These are phyloP conservation scores for Myotis brandtii DNA, from an alignment of 2,113 vertebrate species.

Conservation along the genomic window DNA sequence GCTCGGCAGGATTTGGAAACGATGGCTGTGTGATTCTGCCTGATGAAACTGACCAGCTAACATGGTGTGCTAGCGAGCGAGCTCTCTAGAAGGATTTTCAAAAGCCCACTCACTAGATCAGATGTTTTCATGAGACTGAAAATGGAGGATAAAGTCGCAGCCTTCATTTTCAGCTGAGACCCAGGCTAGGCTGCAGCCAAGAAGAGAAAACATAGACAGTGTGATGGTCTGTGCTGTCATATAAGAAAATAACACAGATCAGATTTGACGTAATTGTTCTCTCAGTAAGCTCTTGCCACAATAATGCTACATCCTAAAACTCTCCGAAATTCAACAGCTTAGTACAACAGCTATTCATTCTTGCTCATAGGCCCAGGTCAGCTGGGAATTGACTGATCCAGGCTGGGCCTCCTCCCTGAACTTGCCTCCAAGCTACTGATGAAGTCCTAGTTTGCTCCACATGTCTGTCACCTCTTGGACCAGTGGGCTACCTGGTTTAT, in stretches of 20 bases:
- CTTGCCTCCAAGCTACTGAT: not conserved
- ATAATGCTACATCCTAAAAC: not conserved
- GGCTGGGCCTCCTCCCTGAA: not conserved
- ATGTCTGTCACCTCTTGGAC: not conserved
- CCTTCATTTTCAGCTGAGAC: slow-evolving; percentile 51
- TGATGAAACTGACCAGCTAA: slow-evolving; percentile 6
- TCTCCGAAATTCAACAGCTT: not conserved
- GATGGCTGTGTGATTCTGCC: not conserved
- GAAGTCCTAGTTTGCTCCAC: not conserved
- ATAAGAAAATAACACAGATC: not conserved
- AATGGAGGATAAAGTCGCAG: slow-evolving; percentile 36
- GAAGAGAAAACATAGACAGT: not conserved
- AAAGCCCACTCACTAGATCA: not conserved
- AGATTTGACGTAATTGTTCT: not conserved
- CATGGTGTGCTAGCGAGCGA: rapidly evolving
- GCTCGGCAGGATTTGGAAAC: slow-evolving; percentile 61
- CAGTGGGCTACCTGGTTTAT: not conserved
- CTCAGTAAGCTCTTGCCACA: not conserved
- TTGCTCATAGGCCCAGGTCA: not conserved
- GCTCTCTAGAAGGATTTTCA: slow-evolving; percentile 39
- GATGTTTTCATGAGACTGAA: slow-evolving; percentile 42
- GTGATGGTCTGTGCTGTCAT: not conserved
- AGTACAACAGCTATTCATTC: not conserved
- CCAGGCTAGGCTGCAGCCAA: not conserved
- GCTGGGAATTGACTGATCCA: not conserved